Evolutionary conservation across 2,113 vertebrate genomes (phyloP).

Genomic region (Mesoclemmys tuberculata): DNA sequence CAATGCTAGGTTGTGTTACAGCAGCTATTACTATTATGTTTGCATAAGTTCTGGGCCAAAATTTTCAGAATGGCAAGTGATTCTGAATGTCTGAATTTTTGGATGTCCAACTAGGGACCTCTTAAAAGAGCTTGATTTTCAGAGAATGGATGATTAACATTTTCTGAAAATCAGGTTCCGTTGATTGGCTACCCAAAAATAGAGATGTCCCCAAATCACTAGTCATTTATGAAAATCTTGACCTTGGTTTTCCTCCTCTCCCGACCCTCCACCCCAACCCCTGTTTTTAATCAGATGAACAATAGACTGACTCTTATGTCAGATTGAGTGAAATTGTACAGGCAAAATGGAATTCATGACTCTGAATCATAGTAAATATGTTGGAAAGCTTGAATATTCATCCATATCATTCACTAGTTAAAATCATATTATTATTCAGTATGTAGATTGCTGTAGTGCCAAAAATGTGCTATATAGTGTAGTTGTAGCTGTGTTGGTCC

Average conservation of each 20-base stretch:
- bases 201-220: not conserved
- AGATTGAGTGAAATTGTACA: constrained; percentile 31
- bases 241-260: not conserved
- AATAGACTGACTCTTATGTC: constrained; percentile 25
- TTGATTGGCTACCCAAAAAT: not conserved
- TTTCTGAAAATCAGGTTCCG: not conserved
- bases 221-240: constrained; percentile 15
- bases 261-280: not conserved
- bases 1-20: not conserved
- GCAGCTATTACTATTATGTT: not conserved
- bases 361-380: constrained; percentile 44
- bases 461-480: constrained; percentile 14
- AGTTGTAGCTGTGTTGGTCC: not conserved
- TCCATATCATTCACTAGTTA: constrained; percentile 51
- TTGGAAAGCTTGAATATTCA: constrained; percentile 48
- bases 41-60: not conserved
- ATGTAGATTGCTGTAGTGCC: constrained; percentile 1
- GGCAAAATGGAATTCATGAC: not conserved
- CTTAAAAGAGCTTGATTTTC: not conserved
- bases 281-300: constrained; percentile 31
- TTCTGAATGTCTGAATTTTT: not conserved
- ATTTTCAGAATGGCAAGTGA: not conserved
- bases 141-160: not conserved
- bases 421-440: constrained; percentile 36
- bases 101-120: not conserved